Evolutionary conservation across 2,888 invertebrate species (phyloP), one percentile per base, ranked within the genome.

Genomic region (Tridacna crocea): DNA sequence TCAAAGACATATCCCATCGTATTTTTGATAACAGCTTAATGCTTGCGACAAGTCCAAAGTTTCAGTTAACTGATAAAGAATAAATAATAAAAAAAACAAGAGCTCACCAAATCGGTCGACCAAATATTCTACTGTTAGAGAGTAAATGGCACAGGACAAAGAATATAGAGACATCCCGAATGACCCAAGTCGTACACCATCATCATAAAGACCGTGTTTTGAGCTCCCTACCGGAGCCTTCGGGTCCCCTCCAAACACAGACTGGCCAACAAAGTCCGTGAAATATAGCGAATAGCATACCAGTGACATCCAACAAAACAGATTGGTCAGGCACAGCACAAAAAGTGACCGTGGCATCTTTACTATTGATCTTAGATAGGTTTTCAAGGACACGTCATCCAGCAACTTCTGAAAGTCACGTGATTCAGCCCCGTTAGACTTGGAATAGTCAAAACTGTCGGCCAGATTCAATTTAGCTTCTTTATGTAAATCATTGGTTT

Each of bases 281-380:
- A 99, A 99, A 94, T 98, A 99, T 11, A 99, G 95, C 0, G 98
- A 98, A 94, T 99, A 99, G 94, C 98, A 98, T 66, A 99, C 98
- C 90, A 99, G 97, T 0, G 98, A 98, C 98, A 98, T 99, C 99
- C 99, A 99, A 93, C 98, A 98, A 95, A 99, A 99, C 55, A 99
- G 95, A 95, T 99, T 99, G 19, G 99, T 99, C 84, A 98, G 93
- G 92, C 99, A 99, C 17, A 99, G 96, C 92, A 98, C 96, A 51
- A 97, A 96, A 87, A 99, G 95, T 0, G 98, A 98, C 72, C 90
- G 95, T 0, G 99, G 99, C 98, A 99, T 98, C 93, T 96, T 96
- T n/a, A 99, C 95, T 79, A 99, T 98, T 10, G 99, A 98, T 88
- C 96, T 95, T 51, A 99, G 95, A 94, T 99, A 99, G 91, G 98